Percentiles rank a stretch among this genome's conserved stretches.
phyloP scores from a whole-genome alignment of 2,888 invertebrate species.

The Melanargia galathea region DNA sequence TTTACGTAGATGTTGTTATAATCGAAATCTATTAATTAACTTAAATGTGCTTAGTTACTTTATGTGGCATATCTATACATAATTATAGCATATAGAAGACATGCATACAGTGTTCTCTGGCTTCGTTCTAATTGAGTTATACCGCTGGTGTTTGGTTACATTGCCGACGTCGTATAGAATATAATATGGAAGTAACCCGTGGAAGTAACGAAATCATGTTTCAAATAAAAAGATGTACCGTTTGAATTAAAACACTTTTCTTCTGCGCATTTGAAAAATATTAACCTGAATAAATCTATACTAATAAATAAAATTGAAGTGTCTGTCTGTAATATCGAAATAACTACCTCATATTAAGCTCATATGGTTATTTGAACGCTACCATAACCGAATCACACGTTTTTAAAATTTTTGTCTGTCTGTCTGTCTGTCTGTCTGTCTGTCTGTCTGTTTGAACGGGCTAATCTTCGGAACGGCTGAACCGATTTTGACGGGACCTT shows the following conservation, averaged over 20 bases:
- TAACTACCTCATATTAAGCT: no score
- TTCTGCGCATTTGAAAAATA: not conserved
- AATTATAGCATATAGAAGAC: not conserved
- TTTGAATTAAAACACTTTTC: not conserved
- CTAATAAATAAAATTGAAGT: no score
- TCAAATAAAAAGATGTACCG: not conserved
- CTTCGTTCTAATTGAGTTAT: conserved; percentile 41
- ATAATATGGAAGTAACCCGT: not conserved
- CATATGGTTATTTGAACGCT: no score
- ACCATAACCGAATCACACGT: no score
- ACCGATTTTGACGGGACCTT: no score
- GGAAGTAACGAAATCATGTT: not conserved
- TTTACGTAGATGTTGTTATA: not conserved
- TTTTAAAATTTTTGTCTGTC: no score
- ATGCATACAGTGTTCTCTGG: conserved; percentile 28
- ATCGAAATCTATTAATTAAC: not conserved
- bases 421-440: no score
- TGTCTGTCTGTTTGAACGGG: no score
- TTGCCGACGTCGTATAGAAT: conserved; percentile 6
- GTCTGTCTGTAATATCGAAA: no score
- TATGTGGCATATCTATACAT: not conserved
- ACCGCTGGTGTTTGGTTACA: conserved; percentile 28
- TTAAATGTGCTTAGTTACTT: not conserved
- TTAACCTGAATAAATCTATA: no score
- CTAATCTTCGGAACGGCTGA: no score